Conservation (phyloP, 2,113 vertebrate species). For the human (Homo sapiens) region DNA sequence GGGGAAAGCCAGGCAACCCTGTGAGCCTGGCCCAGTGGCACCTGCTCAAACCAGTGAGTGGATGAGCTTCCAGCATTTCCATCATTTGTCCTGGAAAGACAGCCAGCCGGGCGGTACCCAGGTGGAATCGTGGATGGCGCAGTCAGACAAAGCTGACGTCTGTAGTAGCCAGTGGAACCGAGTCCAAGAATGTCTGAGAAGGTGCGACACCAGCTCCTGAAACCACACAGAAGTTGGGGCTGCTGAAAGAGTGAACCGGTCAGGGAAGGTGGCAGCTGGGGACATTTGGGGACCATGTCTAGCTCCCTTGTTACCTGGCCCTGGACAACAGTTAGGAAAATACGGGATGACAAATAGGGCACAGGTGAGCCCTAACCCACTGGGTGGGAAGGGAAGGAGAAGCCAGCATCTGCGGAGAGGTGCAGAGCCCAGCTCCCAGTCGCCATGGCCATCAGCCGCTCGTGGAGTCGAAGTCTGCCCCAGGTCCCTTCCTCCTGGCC, state of each 20-base stretch:
- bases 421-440: too few relatives aligned
- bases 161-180: fast-evolving
- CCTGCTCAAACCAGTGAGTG: background rate
- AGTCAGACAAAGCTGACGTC: fast-evolving
- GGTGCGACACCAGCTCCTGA: fast-evolving
- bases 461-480: fast-evolving
- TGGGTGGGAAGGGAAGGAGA: fast-evolving
- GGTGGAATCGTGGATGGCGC: too few relatives aligned
- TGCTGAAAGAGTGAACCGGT: fast-evolving
- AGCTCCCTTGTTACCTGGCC: background rate
- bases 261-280: fast-evolving
- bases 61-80: fast-evolving
- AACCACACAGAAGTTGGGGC: fast-evolving
- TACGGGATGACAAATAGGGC: fast-evolving
- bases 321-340: background rate
- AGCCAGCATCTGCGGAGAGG: fast-evolving
- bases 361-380: too few relatives aligned
- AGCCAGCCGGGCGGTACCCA: background rate
- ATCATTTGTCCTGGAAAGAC: background rate
- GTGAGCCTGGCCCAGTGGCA: background rate
- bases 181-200: fast-evolving
- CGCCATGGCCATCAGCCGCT: fast-evolving
- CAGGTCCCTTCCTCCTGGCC: fast-evolving
- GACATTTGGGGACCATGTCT: fast-evolving
- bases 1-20: background rate